Base-by-base conservation (phyloP, 2,113 vertebrate genomes). In the Spea bombifrons region DNA sequence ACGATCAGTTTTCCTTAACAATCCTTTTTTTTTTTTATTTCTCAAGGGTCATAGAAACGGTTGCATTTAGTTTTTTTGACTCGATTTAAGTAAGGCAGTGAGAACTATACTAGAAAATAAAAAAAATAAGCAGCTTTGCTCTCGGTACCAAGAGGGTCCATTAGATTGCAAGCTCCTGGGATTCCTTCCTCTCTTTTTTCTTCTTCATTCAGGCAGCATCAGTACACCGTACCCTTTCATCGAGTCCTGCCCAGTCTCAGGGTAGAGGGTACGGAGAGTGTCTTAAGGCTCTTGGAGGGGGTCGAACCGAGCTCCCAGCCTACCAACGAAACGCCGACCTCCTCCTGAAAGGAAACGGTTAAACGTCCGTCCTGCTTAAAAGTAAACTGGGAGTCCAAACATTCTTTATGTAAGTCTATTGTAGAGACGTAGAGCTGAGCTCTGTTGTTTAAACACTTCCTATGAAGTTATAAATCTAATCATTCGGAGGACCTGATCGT, bases 51-150 rank as follows among this genome's bases (percentile, higher is more conserved):
- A 83, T 89, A 90, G 88, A 92, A 93, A 94, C 89, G 91, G 89
- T 91, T 90, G 89, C 89, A 90, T 94, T 92, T 88, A 90, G 92
- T 89, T 48, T 77, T 59, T 61, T 92, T 89, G 86, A 92, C 88
- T 93, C 79, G 89, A 88, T 90, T 93, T 93, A 92, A 93, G 92
- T 94, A 94, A 95, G 92, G 91, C 94, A 94, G 91, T 93, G 90
- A 93, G 87, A 92, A 94, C 90, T 92, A 93, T 88, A 83, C 92
- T 92, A 92, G 87, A 89, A 91, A 78, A 78, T 49, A 82, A 76
- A 90, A 86, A 81, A 86, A 91, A 88, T 87, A 92, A 90, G 89
- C 90, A 90, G 90, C 92, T 91, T 91, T 93, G 90, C 87, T 85
- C 84, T 87, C 9, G 2, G 84, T 89, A 86, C 87, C 86, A 90